Base-by-base conservation (phyloP, 1,140 invertebrate genomes). In the Idris sp. region DNA sequence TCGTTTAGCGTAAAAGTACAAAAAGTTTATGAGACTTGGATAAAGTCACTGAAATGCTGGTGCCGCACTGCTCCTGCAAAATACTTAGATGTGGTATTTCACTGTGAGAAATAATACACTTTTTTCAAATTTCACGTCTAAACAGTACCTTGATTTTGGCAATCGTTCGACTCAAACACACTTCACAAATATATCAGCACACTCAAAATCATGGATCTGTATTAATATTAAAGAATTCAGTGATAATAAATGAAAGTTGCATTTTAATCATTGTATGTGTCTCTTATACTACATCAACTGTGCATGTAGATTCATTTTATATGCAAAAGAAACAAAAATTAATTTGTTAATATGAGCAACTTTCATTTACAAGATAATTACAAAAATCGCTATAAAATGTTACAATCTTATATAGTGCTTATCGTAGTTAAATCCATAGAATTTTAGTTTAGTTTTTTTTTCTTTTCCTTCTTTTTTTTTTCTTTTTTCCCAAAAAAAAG, bases 31-130 rank as follows among this genome's bases (percentile, higher is more conserved):
- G 74, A 79, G 73, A 77, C 79, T 79, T 33, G 74, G 77, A 78
- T 30, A 62, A 48, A 62, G 79, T 84, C 81, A 81, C 58, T 79
- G 75, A 84, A 83, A 84, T 81, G 83, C 54, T 80, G 85, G 81
- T 84, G 85, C 79, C 82, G 80, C 74, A 65, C 85, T 79, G 84
- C 84, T 85, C 84, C 85, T 86, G 84, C 78, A 87, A 86, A 86
- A 86, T 84, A 87, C 84, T 86, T 82, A 83, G 80, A 84, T 78
- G 79, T 81, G 69, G 79, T 75, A 81, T 78, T 78, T 67, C 61
- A 78, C 76, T 68, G 51, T 74, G 74, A 80, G 65, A 78, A 82
- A 79, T 75, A 77, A 31, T 79, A 36, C 38, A n/a, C 54, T 79
- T 43, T 14, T 22, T 46, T 54, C 35, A 40, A 33, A 25, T 68